Evolutionary conservation across 1,140 invertebrate species (phyloP).

Genomic region (Drosophila bocki): DNA sequence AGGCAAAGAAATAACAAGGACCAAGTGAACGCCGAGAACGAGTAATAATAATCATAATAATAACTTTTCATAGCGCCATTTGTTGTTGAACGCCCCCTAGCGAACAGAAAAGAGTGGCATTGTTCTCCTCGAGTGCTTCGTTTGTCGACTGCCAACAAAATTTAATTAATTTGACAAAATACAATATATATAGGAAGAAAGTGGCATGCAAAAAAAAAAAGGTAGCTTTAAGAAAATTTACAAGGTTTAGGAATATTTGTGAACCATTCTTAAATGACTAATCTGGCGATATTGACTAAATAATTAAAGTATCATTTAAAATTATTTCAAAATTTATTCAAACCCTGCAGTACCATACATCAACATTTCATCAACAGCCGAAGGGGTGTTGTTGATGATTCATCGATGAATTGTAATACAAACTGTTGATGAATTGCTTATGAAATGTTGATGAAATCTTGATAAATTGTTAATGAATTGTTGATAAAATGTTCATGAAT

Average conservation of each 20-base stretch:
- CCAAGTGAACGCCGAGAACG: constrained; percentile 37
- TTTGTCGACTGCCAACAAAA: background rate
- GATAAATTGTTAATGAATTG: no score
- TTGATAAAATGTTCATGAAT: no score
- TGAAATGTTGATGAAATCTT: no score
- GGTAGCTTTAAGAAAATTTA: background rate
- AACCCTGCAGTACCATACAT: no score
- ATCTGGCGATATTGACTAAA: background rate
- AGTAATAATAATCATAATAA: constrained; percentile 58
- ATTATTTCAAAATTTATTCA: no score
- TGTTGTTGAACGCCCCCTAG: constrained; percentile 51
- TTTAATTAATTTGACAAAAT: constrained; percentile 14
- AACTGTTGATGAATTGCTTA: no score
- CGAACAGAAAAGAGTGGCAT: constrained; percentile 9
- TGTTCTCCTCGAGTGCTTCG: background rate
- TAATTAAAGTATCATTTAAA: background rate
- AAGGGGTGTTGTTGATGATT: no score
- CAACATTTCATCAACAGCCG: no score
- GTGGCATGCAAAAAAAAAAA: background rate
- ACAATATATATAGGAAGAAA: background rate
- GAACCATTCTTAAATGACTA: background rate
- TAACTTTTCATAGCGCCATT: constrained; percentile 71
- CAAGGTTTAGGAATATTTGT: background rate
- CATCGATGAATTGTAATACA: no score
- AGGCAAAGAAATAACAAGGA: constrained; percentile 16